These are phyloP conservation scores for Pristis pectinata DNA, from an alignment of 2,797 vertebrate species.

Conservation along the genomic window DNA sequence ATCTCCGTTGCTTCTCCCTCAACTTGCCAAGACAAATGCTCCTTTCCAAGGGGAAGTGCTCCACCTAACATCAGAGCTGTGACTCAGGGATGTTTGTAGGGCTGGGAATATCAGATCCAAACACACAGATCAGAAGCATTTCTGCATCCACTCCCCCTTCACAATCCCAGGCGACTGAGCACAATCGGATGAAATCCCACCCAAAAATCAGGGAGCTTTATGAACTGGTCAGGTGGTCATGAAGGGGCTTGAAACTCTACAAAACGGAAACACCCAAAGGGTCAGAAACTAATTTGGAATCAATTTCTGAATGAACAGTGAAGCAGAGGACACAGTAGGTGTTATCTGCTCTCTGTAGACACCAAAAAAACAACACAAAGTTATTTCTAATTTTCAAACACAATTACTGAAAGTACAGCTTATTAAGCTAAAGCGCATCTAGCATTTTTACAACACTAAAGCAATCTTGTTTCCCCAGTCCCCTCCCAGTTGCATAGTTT, in stretches of 20 bases:
- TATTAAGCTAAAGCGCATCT: not conserved
- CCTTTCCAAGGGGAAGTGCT: not conserved
- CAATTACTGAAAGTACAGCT: not conserved
- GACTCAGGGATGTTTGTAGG: not conserved
- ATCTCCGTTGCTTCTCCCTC: not conserved
- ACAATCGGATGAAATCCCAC: not conserved
- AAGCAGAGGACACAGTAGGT: not conserved
- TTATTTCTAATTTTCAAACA: not conserved
- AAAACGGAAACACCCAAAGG: not conserved
- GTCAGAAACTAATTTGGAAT: not conserved
- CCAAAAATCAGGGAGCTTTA: not conserved
- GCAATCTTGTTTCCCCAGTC: not conserved
- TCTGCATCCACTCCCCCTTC: not conserved
- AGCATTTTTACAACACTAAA: not conserved
- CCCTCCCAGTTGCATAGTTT: not conserved
- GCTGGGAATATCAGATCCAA: not conserved
- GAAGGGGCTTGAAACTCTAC: not conserved
- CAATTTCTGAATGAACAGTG: too few species aligned
- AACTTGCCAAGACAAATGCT: not conserved
- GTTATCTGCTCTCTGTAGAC: not conserved
- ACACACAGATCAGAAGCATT: not conserved
- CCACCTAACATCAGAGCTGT: not conserved
- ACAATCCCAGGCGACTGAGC: not conserved
- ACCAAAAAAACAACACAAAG: not conserved
- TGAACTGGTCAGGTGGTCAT: not conserved